These are phyloP conservation scores for Calyptomena viridis DNA, from an alignment of 2,113 vertebrate species.

Conservation along the genomic window DNA sequence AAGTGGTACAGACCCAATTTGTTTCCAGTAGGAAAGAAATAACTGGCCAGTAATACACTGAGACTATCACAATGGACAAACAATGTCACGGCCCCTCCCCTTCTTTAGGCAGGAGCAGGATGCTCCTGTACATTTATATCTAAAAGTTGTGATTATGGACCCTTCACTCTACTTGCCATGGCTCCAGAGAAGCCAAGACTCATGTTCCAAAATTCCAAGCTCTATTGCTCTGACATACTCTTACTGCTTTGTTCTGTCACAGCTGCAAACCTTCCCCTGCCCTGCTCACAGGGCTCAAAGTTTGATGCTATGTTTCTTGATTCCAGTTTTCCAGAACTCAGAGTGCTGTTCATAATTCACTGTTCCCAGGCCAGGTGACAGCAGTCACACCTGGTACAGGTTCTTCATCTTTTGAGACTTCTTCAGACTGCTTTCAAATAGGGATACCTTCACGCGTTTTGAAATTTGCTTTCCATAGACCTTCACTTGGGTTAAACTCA, in stretches of 20 bases:
- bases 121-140: fast-evolving
- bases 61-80: not conserved
- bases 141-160: not conserved
- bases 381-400: not conserved
- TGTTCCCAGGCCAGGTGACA: not conserved
- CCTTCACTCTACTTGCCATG: not conserved
- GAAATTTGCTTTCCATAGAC: not conserved
- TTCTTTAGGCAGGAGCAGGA: not conserved
- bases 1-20: not conserved
- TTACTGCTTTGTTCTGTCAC: not conserved
- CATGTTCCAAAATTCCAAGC: not conserved
- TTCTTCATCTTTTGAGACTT: not conserved
- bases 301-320: not conserved
- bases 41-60: not conserved
- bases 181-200: not conserved
- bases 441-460: not conserved
- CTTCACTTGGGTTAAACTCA: not conserved
- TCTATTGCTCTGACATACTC: not conserved
- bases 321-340: not conserved
- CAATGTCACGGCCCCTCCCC: not conserved
- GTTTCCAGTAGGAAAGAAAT: not conserved
- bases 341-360: not conserved
- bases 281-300: not conserved
- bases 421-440: not conserved
- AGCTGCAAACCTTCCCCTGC: fast-evolving